Evolutionary conservation across 2,888 invertebrate species (phyloP).

Genomic region (Embidobia sp.): DNA sequence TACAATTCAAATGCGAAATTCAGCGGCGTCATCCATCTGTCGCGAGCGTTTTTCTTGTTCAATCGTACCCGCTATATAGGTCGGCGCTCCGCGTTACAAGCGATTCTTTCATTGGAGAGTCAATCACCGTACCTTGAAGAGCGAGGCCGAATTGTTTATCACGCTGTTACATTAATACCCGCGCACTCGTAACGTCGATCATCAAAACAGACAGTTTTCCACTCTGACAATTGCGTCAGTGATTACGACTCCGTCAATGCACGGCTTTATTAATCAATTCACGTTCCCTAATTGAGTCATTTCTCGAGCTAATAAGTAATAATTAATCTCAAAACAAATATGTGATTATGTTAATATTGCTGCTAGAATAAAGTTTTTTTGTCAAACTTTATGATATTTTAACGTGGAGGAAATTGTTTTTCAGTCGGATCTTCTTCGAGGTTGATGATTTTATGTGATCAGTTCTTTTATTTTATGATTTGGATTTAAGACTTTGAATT

Average conservation of each 20-base stretch:
- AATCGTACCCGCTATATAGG: slow-evolving; percentile 27
- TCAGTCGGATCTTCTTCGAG: too few relatives aligned
- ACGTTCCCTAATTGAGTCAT: slow-evolving; percentile 15
- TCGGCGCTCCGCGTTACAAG: slow-evolving; percentile 24
- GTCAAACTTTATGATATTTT: too few relatives aligned
- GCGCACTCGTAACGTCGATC: slow-evolving; percentile 30
- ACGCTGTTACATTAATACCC: slow-evolving; percentile 45
- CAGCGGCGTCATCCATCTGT: slow-evolving; percentile 6
- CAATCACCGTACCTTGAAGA: slow-evolving; percentile 52
- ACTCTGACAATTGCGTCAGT: slow-evolving; percentile 14
- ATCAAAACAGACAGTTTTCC: slow-evolving; percentile 30
- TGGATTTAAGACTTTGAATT: too few relatives aligned
- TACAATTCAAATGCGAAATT: slow-evolving; percentile 3
- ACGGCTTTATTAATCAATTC: slow-evolving; percentile 23
- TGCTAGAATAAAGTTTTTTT: too few relatives aligned
- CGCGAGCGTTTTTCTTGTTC: slow-evolving; percentile 18
- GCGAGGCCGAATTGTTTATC: slow-evolving; percentile 48
- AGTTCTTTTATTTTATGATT: too few relatives aligned
- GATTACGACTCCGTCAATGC: slow-evolving; percentile 25
- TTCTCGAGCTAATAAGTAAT: not conserved
- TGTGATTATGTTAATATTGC: too few relatives aligned
- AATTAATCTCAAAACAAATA: slow-evolving; percentile 2
- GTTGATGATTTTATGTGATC: too few relatives aligned
- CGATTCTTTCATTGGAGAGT: slow-evolving; percentile 41
- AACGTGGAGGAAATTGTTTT: too few relatives aligned